Evolutionary conservation across 1,140 invertebrate species (phyloP).

Genomic region (Oscheius sp.): DNA sequence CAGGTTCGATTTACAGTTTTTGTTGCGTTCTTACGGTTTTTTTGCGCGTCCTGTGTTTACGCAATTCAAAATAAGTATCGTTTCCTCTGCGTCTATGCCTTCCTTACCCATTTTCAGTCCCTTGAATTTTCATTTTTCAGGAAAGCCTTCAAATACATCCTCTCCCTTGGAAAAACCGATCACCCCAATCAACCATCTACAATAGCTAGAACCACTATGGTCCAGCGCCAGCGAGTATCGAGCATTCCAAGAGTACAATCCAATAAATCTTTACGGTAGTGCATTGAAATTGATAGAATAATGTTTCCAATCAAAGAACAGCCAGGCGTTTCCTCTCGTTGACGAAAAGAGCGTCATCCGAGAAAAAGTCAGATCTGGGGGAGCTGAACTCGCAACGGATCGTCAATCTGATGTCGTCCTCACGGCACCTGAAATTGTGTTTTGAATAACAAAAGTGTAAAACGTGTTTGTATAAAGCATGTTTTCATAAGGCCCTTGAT

Average conservation of each 20-base stretch:
- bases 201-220: too few relatives aligned
- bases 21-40: too few relatives aligned
- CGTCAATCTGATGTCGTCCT: conserved; percentile 52
- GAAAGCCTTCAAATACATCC: neutral
- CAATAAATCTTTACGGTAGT: too few relatives aligned
- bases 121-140: neutral
- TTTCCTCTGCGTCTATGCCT: too few relatives aligned
- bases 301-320: neutral
- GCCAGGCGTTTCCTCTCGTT: conserved; percentile 1
- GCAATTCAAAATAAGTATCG: too few relatives aligned
- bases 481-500: too few relatives aligned
- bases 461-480: neutral
- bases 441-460: neutral
- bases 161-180: neutral
- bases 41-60: too few relatives aligned
- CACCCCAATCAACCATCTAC: too few relatives aligned
- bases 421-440: conserved; percentile 36
- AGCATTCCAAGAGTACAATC: too few relatives aligned
- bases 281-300: too few relatives aligned
- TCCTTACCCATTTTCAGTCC: neutral
- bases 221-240: too few relatives aligned
- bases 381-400: conserved; percentile 55
- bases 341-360: conserved; percentile 47
- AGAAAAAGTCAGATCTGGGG: conserved; percentile 44
- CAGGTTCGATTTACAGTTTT: conserved; percentile 4